Evolutionary conservation across 1,140 invertebrate species (phyloP).

Genomic region (Diuraphis noxia): DNA sequence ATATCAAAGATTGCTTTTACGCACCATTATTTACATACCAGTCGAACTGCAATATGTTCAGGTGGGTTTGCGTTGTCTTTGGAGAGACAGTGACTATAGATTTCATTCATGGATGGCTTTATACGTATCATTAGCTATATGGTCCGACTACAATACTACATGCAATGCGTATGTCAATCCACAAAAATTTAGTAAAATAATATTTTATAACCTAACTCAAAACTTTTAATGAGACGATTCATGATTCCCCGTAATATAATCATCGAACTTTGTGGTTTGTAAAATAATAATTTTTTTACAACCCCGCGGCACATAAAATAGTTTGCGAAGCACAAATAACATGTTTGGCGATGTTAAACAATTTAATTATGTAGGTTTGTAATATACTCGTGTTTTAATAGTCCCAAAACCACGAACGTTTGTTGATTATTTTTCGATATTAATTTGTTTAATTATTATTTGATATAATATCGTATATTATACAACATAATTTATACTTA

Average conservation of each 20-base stretch:
- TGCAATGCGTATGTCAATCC: background rate
- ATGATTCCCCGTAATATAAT: background rate
- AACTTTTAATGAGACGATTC: background rate
- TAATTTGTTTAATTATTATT: background rate
- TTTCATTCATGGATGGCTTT: background rate
- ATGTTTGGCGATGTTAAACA: background rate
- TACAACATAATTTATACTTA: background rate
- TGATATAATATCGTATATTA: background rate
- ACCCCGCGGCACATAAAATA: background rate
- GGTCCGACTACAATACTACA: background rate
- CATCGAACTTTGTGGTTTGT: background rate
- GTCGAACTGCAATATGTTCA: background rate
- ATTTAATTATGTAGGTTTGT: background rate
- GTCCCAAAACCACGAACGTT: background rate
- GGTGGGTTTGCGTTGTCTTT: background rate
- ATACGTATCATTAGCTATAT: background rate
- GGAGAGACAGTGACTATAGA: background rate
- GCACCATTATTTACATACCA: background rate
- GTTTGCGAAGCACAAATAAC: background rate
- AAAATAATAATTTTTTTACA: background rate
- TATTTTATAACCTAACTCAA: background rate
- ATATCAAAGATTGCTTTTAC: background rate
- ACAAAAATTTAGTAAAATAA: background rate
- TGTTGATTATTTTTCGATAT: background rate
- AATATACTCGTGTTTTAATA: background rate